Percentiles rank a stretch among this genome's conserved stretches.
phyloP scores from a whole-genome alignment of 1,140 invertebrate genomes.

The Atta cephalotes region DNA sequence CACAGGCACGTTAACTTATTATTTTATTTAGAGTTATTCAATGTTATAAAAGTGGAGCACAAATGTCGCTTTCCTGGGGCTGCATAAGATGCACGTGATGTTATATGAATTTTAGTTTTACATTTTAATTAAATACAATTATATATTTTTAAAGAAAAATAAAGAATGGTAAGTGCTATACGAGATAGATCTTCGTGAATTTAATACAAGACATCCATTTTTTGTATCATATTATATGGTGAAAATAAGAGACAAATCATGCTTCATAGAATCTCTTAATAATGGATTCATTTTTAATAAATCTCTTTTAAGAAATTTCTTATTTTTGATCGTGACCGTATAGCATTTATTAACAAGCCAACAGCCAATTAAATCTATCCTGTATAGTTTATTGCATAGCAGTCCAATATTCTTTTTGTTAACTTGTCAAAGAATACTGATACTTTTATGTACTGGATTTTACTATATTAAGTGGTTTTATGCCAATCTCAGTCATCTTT shows the following conservation, averaged over 20 bases:
- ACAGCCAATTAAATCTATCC: slow-evolving; percentile 74
- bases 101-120: slow-evolving; percentile 8
- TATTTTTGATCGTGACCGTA: slow-evolving; percentile 29
- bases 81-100: slow-evolving; percentile 33
- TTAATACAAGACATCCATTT: neutral
- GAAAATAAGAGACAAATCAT: neutral
- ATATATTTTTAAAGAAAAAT: neutral
- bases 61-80: slow-evolving; percentile 6
- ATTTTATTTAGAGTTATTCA: slow-evolving; percentile 17
- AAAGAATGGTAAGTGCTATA: slow-evolving; percentile 56
- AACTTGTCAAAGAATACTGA: slow-evolving; percentile 47
- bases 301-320: slow-evolving; percentile 19
- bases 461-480: slow-evolving; percentile 50
- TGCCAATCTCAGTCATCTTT: slow-evolving; percentile 57
- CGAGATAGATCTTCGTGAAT: slow-evolving; percentile 16
- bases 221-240: neutral
- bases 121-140: slow-evolving; percentile 6
- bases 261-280: neutral
- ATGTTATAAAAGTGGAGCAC: slow-evolving; percentile 4
- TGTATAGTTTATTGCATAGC: slow-evolving; percentile 55
- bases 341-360: slow-evolving; percentile 76
- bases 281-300: slow-evolving; percentile 11
- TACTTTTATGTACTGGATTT: slow-evolving; percentile 42
- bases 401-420: slow-evolving; percentile 55
- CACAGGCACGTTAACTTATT: slow-evolving; percentile 11